Base-by-base conservation (phyloP, 2,888 invertebrate genomes). In the Dolichomitus sp. region DNA sequence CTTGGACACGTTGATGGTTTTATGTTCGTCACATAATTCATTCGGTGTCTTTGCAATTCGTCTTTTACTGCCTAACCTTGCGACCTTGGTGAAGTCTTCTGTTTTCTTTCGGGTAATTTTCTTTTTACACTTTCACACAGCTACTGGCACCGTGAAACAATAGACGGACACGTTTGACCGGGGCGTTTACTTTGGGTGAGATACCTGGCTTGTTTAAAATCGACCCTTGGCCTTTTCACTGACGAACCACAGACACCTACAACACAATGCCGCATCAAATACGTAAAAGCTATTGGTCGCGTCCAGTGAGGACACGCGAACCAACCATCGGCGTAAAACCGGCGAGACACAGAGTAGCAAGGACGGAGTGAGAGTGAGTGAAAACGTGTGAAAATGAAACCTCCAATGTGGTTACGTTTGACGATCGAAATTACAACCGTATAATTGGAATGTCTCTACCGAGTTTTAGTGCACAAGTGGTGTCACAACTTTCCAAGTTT, bases 201-300 rank as follows among this genome's bases (percentile, higher is more conserved):
- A 73, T 37, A 23, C 17, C 70, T 37, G 30, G 45, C 66, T 52
- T n/a, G 66, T 72, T 83, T 66, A 48, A 75, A 68, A 74, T 65
- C 50, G 61, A 73, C 70, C 59, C 72, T 76, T 66, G 68, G 66
- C 72, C 72, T 83, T 73, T 80, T 76, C 17, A 42, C 59, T 48
- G 59, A 14, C 52, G 14, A 33, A 17, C 45, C 59, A 59, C 33
- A 40, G 12, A 54, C 42, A 30, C 52, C 61, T 17, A 19, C 59
- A 40, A 42, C 12, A 33, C 68, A 50, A 77, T 61, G 17, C 59
- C 33, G 37, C 40, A 42, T 74, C 68, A 70, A 74, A 74, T 63
- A 70, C 69, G 52, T 65, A 23, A 50, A 78, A 63, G 52, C 30
- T n/a, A 14, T 23, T 59, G 19, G 27, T 61, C 68, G 77, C 37